Percentiles rank a stretch among this genome's conserved stretches.
These are phyloP conservation scores for Syrrhaptes paradoxus DNA, from an alignment of 2,113 vertebrate species.

Conservation along the genomic window DNA sequence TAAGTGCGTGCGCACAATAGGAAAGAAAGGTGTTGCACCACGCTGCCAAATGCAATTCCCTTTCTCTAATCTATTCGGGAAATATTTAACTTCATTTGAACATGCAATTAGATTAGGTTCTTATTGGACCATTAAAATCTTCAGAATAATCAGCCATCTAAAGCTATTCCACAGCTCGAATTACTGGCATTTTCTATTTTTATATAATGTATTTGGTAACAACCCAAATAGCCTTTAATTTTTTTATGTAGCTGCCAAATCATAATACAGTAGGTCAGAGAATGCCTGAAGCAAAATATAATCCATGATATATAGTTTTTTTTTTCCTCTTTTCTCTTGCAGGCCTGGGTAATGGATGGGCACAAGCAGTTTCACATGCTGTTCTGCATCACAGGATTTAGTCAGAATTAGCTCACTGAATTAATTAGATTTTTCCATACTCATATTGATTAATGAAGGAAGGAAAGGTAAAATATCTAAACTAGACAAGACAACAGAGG, in stretches of 20 bases:
- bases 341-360: slow-evolving; percentile 23
- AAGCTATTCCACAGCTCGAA: slow-evolving; percentile 28
- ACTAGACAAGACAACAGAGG: neutral
- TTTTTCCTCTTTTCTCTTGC: neutral
- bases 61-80: slow-evolving; percentile 30
- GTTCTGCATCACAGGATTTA: slow-evolving; percentile 41
- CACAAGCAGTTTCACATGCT: neutral
- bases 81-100: slow-evolving; percentile 58
- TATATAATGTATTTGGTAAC: slow-evolving; percentile 58
- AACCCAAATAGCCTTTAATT: slow-evolving; percentile 69
- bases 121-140: slow-evolving; percentile 61
- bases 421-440: neutral
- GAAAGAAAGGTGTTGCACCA: neutral
- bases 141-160: slow-evolving; percentile 50
- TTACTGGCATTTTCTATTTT: slow-evolving; percentile 55
- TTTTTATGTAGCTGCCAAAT: slow-evolving; percentile 53
- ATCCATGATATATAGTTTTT: slow-evolving; percentile 32
- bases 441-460: neutral
- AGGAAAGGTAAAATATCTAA: neutral
- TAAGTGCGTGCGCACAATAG: neutral
- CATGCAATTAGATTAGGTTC: slow-evolving; percentile 41
- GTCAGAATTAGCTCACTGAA: slow-evolving; percentile 28
- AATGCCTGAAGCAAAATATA: slow-evolving; percentile 46
- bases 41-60: slow-evolving; percentile 15
- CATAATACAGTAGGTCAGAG: slow-evolving; percentile 62